These are phyloP conservation scores for Cyclura pinguis DNA, from an alignment of 2,797 vertebrate species.

Conservation along the genomic window DNA sequence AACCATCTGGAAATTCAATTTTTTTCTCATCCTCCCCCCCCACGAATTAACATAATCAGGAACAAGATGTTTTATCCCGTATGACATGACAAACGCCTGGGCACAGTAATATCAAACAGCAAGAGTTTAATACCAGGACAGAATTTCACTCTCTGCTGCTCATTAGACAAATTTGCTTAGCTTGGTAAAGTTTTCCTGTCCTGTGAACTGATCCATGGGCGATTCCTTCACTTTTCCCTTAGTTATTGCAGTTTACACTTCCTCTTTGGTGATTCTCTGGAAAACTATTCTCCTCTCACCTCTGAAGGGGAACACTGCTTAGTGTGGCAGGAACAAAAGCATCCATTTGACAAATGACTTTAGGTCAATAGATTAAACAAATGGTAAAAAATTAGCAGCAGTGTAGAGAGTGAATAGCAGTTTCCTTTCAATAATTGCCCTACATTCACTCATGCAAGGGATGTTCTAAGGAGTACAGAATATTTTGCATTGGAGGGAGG, in stretches of 20 bases:
- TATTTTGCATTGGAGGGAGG: slow-evolving; percentile 24
- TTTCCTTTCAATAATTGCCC: slow-evolving; percentile 19
- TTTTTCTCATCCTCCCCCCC: not conserved
- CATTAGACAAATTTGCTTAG: slow-evolving; percentile 70
- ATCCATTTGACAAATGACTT: slow-evolving; percentile 69
- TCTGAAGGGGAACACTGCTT: slow-evolving; percentile 67
- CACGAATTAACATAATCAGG: not conserved
- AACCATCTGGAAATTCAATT: not conserved
- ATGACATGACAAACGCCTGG: not conserved
- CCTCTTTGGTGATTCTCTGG: slow-evolving; percentile 66
- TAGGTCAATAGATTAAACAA: slow-evolving; percentile 79
- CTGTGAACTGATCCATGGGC: slow-evolving; percentile 75
- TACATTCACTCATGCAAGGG: slow-evolving; percentile 21
- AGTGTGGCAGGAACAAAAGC: slow-evolving; percentile 56
- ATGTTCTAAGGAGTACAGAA: slow-evolving; percentile 47
- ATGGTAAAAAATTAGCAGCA: slow-evolving; percentile 70
- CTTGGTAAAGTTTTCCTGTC: slow-evolving; percentile 56
- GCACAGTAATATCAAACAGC: not conserved
- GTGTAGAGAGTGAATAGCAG: not conserved
- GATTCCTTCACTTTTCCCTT: slow-evolving; percentile 58
- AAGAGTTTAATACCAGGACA: not conserved
- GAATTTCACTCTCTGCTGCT: slow-evolving; percentile 53
- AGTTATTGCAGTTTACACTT: slow-evolving; percentile 64
- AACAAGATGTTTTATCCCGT: not conserved
- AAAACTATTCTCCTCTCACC: slow-evolving; percentile 63